Conservation (phyloP, 2,113 vertebrate genomes). For the Chitala chitala region DNA sequence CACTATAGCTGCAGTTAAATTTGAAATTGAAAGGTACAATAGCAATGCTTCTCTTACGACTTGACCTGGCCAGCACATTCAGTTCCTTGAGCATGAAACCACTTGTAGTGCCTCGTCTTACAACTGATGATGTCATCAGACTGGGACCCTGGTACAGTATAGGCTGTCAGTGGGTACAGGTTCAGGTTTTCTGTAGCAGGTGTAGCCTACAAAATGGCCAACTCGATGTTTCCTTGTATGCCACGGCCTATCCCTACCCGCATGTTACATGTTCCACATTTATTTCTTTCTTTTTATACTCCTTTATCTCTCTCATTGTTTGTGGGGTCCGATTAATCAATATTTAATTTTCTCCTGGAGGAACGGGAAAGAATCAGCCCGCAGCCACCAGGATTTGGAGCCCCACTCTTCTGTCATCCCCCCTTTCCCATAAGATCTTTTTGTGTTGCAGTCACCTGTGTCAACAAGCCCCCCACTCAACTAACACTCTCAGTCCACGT, state of each 20-base stretch:
- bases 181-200: conserved; percentile 22
- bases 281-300: conserved; percentile 68
- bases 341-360: conserved; percentile 86
- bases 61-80: too few species aligned
- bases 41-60: too few species aligned
- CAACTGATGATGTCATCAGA: not conserved
- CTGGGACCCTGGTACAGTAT: not conserved
- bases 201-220: conserved; percentile 51
- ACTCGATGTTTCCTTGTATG: conserved; percentile 25
- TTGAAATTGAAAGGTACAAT: too few species aligned
- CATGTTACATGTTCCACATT: conserved; percentile 57
- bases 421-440: not conserved
- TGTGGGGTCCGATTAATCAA: conserved; percentile 82
- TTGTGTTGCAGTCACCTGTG: not conserved
- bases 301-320: conserved; percentile 72
- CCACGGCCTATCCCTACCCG: conserved; percentile 23
- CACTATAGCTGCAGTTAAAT: too few species aligned
- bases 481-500: not conserved
- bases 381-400: not conserved
- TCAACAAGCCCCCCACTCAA: not conserved
- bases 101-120: too few species aligned
- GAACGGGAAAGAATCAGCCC: conserved; percentile 42
- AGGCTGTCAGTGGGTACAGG: not conserved
- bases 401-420: not conserved
- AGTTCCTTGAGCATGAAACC: too few species aligned